A percentile compares a stretch with the other conserved stretches of the same genome.
These are phyloP conservation scores for Oxycera nigricornis DNA, from an alignment of 2,888 invertebrate genomes.

Conservation along the genomic window DNA sequence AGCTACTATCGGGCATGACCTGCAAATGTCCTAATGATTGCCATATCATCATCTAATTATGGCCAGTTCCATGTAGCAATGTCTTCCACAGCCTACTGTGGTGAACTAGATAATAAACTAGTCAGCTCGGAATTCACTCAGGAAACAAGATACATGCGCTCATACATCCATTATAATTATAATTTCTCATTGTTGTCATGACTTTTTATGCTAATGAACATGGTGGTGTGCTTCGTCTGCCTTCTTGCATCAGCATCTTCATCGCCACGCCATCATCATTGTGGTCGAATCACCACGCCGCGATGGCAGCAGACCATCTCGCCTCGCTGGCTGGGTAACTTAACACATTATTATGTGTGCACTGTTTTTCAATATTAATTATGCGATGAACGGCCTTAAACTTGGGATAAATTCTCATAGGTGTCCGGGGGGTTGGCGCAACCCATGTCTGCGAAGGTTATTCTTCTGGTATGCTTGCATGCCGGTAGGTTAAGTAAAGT, in stretches of 20 bases:
- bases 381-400: conserved; percentile 44
- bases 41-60: too few species aligned
- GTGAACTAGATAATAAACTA: conserved; percentile 16
- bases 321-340: neutral
- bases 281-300: neutral
- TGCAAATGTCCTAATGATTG: too few species aligned
- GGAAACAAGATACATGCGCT: neutral
- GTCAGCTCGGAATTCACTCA: neutral
- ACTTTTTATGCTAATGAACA: conserved; percentile 14
- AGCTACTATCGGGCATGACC: too few species aligned
- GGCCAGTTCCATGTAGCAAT: too few species aligned
- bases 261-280: neutral
- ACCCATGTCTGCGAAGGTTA: conserved; percentile 9
- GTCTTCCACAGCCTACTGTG: too few species aligned
- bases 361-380: conserved; percentile 39
- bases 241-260: neutral
- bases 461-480: neutral
- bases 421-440: neutral
- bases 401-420: conserved; percentile 35
- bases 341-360: neutral
- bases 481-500: too few species aligned
- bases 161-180: conserved; percentile 12
- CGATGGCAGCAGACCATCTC: neutral
- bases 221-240: neutral
- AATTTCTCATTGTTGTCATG: conserved; percentile 22